Evolutionary conservation across 2,888 invertebrate species (phyloP).

Genomic region (Ophion ventricosus): DNA sequence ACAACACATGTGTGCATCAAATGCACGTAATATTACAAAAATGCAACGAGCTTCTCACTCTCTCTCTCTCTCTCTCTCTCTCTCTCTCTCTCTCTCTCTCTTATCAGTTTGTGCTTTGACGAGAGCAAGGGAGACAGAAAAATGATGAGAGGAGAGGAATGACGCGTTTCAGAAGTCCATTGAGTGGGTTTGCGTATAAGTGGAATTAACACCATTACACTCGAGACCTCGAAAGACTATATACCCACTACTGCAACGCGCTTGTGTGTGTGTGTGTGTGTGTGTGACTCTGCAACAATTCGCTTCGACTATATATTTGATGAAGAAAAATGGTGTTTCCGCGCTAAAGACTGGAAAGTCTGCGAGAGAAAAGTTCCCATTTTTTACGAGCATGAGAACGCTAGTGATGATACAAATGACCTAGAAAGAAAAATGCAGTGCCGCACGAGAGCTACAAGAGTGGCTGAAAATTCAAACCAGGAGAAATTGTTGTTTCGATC

Average conservation of each 20-base stretch:
- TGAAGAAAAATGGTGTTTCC: not conserved
- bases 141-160: constrained; percentile 7
- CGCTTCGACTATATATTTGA: not conserved
- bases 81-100: too few relatives aligned
- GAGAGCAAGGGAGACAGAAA: constrained; percentile 4
- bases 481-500: too few relatives aligned
- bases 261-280: too few relatives aligned
- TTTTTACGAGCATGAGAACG: not conserved
- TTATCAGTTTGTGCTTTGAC: not conserved
- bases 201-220: constrained; percentile 61
- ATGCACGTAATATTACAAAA: constrained; percentile 47
- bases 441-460: not conserved
- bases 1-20: constrained; percentile 24
- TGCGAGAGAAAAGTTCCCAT: not conserved
- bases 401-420: not conserved
- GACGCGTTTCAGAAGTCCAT: constrained; percentile 56
- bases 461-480: too few relatives aligned
- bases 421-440: not conserved
- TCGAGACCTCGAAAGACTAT: constrained; percentile 43
- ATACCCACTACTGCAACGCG: constrained; percentile 26
- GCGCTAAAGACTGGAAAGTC: not conserved
- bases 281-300: not conserved
- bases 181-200: constrained; percentile 48
- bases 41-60: constrained; percentile 43
- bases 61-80: too few relatives aligned